A percentile compares a stretch with the other conserved stretches of the same genome.
phyloP scores from a whole-genome alignment of 2,888 invertebrate species.

The Diarsia mendica region DNA sequence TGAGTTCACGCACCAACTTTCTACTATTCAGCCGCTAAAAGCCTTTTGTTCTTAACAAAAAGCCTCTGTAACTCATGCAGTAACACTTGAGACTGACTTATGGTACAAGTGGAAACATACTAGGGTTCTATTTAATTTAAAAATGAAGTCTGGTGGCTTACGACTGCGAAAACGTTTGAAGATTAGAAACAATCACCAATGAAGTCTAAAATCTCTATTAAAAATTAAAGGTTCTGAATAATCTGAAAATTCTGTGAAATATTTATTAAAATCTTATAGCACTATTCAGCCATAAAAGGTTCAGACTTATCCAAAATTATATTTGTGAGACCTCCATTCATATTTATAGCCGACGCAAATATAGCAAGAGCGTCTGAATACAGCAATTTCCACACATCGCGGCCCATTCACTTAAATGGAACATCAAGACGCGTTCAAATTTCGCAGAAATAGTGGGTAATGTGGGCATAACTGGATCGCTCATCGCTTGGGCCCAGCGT shows the following conservation, averaged over 20 bases:
- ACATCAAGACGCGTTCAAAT: slow-evolving; percentile 55
- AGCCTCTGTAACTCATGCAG: slow-evolving; percentile 81
- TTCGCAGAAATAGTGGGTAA: slow-evolving; percentile 61
- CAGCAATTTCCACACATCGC: slow-evolving; percentile 52
- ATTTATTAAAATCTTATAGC: neutral
- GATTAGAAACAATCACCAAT: neutral
- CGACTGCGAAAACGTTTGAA: neutral
- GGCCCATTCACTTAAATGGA: slow-evolving; percentile 58
- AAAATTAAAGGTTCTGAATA: neutral
- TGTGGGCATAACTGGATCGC: slow-evolving; percentile 60
- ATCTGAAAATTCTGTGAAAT: neutral
- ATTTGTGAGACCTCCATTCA: slow-evolving; percentile 29
- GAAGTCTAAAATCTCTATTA: neutral
- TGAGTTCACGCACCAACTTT: slow-evolving; percentile 75
- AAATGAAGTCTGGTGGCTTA: neutral
- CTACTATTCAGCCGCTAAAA: slow-evolving; percentile 75
- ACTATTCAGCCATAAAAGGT: slow-evolving; percentile 11
- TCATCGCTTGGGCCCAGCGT: slow-evolving; percentile 67
- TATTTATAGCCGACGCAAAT: slow-evolving; percentile 37
- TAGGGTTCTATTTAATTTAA: neutral
- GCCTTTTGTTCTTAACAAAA: slow-evolving; percentile 82
- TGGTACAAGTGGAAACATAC: slow-evolving; percentile 62
- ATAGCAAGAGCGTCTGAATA: slow-evolving; percentile 39
- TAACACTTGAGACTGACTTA: slow-evolving; percentile 71
- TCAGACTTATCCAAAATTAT: slow-evolving; percentile 16